phyloP scores from a whole-genome alignment of 2,797 vertebrate genomes.

The Cyclopterus lumpus region DNA sequence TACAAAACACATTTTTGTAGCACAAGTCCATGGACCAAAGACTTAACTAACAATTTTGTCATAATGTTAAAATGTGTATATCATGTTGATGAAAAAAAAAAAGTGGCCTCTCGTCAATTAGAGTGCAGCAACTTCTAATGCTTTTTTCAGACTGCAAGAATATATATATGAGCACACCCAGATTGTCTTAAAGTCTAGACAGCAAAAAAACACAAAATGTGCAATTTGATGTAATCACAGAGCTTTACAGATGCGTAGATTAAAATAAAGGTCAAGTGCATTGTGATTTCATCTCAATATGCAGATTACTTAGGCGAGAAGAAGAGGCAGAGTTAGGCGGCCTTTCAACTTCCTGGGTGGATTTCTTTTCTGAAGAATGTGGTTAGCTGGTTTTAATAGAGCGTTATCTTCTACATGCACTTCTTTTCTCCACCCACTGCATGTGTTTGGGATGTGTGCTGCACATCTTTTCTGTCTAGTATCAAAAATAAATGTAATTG shows the following conservation, averaged over 20 bases:
- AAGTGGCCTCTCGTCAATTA: not conserved
- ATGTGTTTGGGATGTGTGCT: not conserved
- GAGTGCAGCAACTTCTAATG: not conserved
- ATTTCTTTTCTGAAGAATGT: not conserved
- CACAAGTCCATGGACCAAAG: not conserved
- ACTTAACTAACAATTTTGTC: not conserved
- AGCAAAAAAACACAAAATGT: not conserved
- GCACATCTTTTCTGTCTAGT: not conserved
- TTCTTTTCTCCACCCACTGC: not conserved
- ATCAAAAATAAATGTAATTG: not conserved
- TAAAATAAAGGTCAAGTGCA: not conserved
- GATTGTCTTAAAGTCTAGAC: not conserved
- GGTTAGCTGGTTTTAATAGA: not conserved
- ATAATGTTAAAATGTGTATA: too few species aligned
- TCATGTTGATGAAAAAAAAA: too few species aligned
- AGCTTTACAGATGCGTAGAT: not conserved
- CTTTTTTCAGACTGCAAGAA: not conserved
- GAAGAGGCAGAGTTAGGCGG: too few species aligned
- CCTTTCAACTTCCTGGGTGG: too few species aligned
- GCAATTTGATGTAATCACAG: not conserved
- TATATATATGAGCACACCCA: not conserved
- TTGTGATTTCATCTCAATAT: not conserved
- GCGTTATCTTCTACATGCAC: not conserved
- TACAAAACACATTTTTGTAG: not conserved
- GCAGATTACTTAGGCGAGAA: not conserved